Base-by-base conservation (phyloP, 2,888 invertebrate species). In the Pharmacophagus antenor region DNA sequence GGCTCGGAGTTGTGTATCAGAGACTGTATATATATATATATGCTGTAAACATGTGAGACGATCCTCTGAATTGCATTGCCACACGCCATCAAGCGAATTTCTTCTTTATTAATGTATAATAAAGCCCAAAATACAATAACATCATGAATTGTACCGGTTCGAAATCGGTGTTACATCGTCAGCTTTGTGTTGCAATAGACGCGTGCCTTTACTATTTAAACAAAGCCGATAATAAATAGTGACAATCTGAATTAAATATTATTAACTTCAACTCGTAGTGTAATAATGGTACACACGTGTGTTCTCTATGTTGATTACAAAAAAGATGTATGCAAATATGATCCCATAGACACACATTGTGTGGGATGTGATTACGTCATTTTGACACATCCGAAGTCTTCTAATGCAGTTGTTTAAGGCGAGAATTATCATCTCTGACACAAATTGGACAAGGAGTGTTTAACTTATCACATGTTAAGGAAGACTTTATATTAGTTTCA, bases 301-400 rank as follows among this genome's bases (percentile, higher is more conserved):
- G 20, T 51, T 41, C 44, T 21, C 23, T 22, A 22, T 51, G 18
- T 50, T 57, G 44, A 21, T 51, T 46, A 50, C 17, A 18, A 21
- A 15, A 17, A 31, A 44, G n/a, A 44, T 46, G 37, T 52, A 47
- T 52, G 46, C 22, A 52, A 51, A 37, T 51, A 23, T 18, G 37
- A 22, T 21, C 31, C 58, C 46, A 15, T 31, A 46, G 31, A 37
- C 47, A 47, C 22, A 23, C 15, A 44, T 47, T 51, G 52, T 76
- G 84, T 86, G 82, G 85, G 84, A 71, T 59, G 62, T 53, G 65
- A 52, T 84, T 80, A 82, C 84, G 85, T 84, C 84, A 84, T 74
- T 21, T 20, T 58, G 52, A 62, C 23, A 31, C 51, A 37, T 31
- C 1, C 31, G 22, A 59, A 64, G 48, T 42, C 49, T 25, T 61